phyloP scores from a whole-genome alignment of 2,113 vertebrate genomes.

The Labeo rohita region DNA sequence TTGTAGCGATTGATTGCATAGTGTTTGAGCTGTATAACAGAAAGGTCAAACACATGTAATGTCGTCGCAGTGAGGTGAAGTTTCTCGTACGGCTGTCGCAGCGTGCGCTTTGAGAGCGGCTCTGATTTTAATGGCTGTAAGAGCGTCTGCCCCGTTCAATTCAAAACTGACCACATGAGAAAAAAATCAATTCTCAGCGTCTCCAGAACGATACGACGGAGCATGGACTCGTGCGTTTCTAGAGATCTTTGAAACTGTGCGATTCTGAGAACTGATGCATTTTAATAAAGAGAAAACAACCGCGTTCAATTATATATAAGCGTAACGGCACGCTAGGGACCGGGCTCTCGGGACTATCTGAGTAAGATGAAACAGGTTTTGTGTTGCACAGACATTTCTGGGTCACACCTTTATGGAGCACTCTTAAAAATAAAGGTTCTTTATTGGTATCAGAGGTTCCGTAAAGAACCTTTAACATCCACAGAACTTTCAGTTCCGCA shows the following conservation, averaged over 20 bases:
- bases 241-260: neutral
- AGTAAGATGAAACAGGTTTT: neutral
- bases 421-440: neutral
- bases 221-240: no score
- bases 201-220: neutral
- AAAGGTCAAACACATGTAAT: neutral
- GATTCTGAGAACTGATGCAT: neutral
- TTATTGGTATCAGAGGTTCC: neutral
- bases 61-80: neutral
- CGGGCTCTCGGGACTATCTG: neutral
- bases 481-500: neutral
- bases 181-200: conserved; percentile 2
- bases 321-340: neutral
- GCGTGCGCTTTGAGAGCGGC: neutral
- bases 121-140: neutral
- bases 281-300: neutral
- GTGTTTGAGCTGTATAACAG: neutral
- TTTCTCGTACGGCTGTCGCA: neutral
- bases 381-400: conserved; percentile 13
- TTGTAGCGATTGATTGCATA: neutral
- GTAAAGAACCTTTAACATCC: neutral
- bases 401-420: neutral
- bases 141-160: neutral
- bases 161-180: neutral
- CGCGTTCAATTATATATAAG: neutral